Conservation (phyloP, 2,888 invertebrate species). For the Mythimna loreyi region DNA sequence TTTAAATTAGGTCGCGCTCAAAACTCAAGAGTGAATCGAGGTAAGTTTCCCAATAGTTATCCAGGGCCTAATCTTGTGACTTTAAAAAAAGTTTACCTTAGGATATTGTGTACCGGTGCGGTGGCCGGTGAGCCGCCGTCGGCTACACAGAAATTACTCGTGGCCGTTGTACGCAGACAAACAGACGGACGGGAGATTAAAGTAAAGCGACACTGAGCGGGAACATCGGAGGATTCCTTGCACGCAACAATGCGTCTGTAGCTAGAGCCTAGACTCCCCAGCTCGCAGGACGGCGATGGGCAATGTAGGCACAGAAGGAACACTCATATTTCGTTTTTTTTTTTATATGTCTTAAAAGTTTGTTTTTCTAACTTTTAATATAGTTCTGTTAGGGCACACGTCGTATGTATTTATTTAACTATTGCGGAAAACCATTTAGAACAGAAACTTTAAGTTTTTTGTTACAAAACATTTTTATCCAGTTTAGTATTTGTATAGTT, state of each 20-base stretch:
- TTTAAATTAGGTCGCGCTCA: constrained; percentile 8
- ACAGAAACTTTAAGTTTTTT: background rate
- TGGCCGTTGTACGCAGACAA: constrained; percentile 59
- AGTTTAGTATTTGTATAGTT: background rate
- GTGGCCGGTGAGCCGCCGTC: constrained; percentile 54
- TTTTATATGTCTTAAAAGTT: background rate
- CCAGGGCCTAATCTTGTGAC: background rate
- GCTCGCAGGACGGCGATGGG: background rate
- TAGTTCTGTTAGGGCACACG: too few species aligned
- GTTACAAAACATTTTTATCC: background rate
- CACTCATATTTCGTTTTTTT: background rate
- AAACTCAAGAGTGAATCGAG: constrained; percentile 1
- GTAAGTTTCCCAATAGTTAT: background rate
- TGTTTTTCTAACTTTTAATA: too few species aligned
- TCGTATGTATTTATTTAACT: background rate
- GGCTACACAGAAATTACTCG: constrained; percentile 76
- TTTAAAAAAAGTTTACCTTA: constrained; percentile 7
- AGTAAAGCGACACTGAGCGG: constrained; percentile 63
- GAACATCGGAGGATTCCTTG: constrained; percentile 51
- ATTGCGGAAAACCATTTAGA: background rate
- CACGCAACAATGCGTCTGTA: constrained; percentile 56
- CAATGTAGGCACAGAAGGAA: constrained; percentile 16
- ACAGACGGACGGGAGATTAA: constrained; percentile 64
- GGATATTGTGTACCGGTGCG: constrained; percentile 18
- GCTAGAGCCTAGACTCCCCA: constrained; percentile 2